A percentile compares a stretch with the other conserved stretches of the same genome.
These are phyloP conservation scores for Drosophila burlai DNA, from an alignment of 1,140 invertebrate species.

Conservation along the genomic window DNA sequence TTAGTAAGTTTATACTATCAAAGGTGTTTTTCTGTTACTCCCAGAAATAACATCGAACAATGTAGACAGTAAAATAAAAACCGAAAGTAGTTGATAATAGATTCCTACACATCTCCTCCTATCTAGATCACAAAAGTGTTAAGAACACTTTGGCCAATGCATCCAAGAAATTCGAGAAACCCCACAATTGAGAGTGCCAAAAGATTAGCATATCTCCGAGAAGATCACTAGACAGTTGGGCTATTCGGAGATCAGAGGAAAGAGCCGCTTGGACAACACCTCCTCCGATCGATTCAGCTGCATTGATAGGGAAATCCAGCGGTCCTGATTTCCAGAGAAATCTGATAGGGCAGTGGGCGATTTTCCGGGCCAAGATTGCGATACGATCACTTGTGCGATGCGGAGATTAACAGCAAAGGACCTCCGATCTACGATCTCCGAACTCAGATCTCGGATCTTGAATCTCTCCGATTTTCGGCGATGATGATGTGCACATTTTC, in stretches of 20 bases:
- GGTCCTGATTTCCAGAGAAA: slow-evolving; percentile 66
- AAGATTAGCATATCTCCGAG: slow-evolving; percentile 41
- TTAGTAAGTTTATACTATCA: neutral
- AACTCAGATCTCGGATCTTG: slow-evolving; percentile 6
- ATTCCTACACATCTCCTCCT: neutral
- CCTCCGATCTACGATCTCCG: slow-evolving; percentile 12
- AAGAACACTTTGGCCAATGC: slow-evolving; percentile 21
- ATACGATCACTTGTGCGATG: slow-evolving; percentile 74
- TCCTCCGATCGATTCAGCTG: slow-evolving; percentile 44
- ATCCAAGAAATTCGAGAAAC: slow-evolving; percentile 4
- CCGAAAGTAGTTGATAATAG: neutral
- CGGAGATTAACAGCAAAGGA: slow-evolving; percentile 53
- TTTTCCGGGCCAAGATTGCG: slow-evolving; percentile 42
- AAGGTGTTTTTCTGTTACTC: too few relatives aligned
- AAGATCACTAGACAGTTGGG: slow-evolving; percentile 54
- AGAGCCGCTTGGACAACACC: slow-evolving; percentile 35
- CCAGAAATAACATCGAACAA: neutral
- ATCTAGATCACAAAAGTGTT: slow-evolving; percentile 28
- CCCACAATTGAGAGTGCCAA: slow-evolving; percentile 33
- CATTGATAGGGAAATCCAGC: slow-evolving; percentile 68
- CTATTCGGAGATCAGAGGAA: slow-evolving; percentile 32
- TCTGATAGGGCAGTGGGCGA: slow-evolving; percentile 57
- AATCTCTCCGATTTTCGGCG: slow-evolving; percentile 27
- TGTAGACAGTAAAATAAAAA: neutral
- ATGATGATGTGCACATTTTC: slow-evolving; percentile 79